Conservation (phyloP, 2,888 invertebrate species). For the Drosophila limbata region DNA sequence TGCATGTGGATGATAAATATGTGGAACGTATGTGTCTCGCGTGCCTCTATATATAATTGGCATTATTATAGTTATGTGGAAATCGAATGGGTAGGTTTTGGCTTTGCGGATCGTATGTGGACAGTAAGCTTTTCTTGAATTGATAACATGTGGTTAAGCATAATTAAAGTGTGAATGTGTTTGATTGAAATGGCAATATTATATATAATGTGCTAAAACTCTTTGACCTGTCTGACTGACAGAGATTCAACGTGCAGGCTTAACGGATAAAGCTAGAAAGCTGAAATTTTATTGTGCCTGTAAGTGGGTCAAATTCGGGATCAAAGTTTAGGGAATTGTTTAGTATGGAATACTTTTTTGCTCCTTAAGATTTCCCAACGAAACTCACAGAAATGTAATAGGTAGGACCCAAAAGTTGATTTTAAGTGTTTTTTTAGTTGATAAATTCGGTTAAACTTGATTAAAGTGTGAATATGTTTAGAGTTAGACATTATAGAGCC, state of each 20-base stretch:
- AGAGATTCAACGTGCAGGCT: too few relatives aligned
- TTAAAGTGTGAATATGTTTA: background rate
- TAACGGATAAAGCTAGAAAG: too few relatives aligned
- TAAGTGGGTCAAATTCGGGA: too few relatives aligned
- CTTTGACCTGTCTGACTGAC: too few relatives aligned
- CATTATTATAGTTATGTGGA: background rate
- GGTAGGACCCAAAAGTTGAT: too few relatives aligned
- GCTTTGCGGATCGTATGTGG: background rate
- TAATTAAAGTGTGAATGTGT: constrained; percentile 7
- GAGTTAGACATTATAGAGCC: background rate
- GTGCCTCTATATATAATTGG: constrained; percentile 1
- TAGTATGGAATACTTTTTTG: too few relatives aligned
- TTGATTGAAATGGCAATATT: too few relatives aligned
- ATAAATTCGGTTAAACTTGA: background rate
- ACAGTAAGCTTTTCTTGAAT: background rate
- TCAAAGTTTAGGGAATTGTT: too few relatives aligned
- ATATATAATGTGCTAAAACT: too few relatives aligned
- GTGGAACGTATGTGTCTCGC: constrained; percentile 4
- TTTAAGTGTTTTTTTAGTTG: background rate
- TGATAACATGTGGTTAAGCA: background rate
- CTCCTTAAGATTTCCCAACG: too few relatives aligned
- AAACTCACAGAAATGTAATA: too few relatives aligned
- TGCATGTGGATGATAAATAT: background rate
- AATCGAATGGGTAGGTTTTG: background rate
- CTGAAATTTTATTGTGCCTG: too few relatives aligned